A percentile compares a stretch with the other conserved stretches of the same genome.
These are phyloP conservation scores for Rhizoglyphus robini DNA, from an alignment of 1,140 invertebrate genomes.

Conservation along the genomic window DNA sequence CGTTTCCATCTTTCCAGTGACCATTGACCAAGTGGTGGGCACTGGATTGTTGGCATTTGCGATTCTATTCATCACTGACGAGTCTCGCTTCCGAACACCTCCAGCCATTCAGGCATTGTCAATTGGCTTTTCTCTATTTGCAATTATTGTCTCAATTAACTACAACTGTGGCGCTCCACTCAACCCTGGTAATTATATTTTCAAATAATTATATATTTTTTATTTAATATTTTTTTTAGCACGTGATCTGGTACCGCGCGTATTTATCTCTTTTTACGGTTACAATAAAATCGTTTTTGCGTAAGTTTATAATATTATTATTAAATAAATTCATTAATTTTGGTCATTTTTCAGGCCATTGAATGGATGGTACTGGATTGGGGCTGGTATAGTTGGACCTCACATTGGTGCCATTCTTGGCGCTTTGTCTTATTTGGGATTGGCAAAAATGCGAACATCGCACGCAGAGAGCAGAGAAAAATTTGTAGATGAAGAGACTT, in stretches of 20 bases:
- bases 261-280: constrained; percentile 42
- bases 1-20: constrained; percentile 33
- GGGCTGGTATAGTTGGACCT: constrained; percentile 43
- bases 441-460: not conserved
- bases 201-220: too few species aligned
- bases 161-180: constrained; percentile 47
- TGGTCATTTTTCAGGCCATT: constrained; percentile 26
- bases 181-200: constrained; percentile 42
- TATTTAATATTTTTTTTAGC: constrained; percentile 29
- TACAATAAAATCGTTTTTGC: constrained; percentile 42
- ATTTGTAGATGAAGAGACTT: too few species aligned
- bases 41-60: constrained; percentile 42
- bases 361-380: constrained; percentile 38
- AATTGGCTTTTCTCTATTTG: constrained; percentile 35
- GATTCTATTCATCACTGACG: constrained; percentile 42
- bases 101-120: constrained; percentile 30
- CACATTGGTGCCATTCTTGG: constrained; percentile 43
- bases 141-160: constrained; percentile 41
- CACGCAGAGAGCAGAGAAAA: not conserved
- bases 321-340: not conserved
- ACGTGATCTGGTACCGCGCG: constrained; percentile 44
- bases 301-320: constrained; percentile 30
- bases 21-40: constrained; percentile 43
- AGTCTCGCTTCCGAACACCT: constrained; percentile 31
- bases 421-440: constrained; percentile 38